These are phyloP conservation scores for Lepas anatifera DNA, from an alignment of 2,888 invertebrate species.

Conservation along the genomic window DNA sequence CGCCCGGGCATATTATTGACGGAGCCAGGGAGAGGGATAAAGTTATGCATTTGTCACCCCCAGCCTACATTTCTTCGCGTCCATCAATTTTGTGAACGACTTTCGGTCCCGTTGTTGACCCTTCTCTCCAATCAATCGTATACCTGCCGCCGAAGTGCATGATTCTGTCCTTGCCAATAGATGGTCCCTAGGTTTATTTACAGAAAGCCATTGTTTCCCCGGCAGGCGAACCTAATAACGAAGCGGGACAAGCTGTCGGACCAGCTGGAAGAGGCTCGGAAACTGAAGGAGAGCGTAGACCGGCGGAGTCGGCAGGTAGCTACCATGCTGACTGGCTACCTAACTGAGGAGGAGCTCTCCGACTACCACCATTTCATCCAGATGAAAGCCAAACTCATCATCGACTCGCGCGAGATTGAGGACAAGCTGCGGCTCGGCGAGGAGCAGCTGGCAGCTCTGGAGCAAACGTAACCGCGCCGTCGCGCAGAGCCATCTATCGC, in stretches of 20 bases:
- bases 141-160: too few relatives aligned
- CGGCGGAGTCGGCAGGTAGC: constrained; percentile 58
- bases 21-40: too few relatives aligned
- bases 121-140: too few relatives aligned
- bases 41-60: too few relatives aligned
- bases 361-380: constrained; percentile 74
- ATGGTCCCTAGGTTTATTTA: too few relatives aligned
- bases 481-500: neutral
- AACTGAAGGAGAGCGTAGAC: constrained; percentile 67
- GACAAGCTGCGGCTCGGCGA: constrained; percentile 71
- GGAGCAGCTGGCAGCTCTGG: constrained; percentile 60
- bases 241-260: constrained; percentile 62
- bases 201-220: too few relatives aligned
- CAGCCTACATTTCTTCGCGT: too few relatives aligned
- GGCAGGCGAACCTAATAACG: constrained; percentile 47
- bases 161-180: too few relatives aligned
- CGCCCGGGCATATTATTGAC: too few relatives aligned
- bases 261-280: constrained; percentile 70
- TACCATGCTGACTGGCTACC: constrained; percentile 53
- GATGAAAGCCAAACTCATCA: constrained; percentile 72
- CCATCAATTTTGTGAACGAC: too few relatives aligned
- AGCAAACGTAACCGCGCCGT: constrained; percentile 34
- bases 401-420: constrained; percentile 66
- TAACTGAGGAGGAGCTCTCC: constrained; percentile 56
- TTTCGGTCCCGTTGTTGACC: too few relatives aligned